These are phyloP conservation scores for Gadopsis bispinosus DNA, from an alignment of 2,797 vertebrate species.

Conservation along the genomic window DNA sequence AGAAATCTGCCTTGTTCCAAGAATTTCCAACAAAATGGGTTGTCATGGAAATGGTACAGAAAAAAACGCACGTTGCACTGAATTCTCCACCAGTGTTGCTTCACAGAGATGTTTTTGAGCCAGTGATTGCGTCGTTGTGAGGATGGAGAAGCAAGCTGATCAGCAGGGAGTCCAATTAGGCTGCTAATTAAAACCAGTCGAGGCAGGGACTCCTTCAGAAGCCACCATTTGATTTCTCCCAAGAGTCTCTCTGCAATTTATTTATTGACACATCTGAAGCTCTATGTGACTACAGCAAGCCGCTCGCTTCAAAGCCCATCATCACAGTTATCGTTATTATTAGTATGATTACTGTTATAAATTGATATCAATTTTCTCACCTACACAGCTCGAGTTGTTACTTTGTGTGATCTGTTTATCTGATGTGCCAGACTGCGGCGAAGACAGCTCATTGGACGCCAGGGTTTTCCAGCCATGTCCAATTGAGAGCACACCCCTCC, in stretches of 20 bases:
- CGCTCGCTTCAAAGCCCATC: slow-evolving; percentile 1
- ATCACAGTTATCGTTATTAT: background rate
- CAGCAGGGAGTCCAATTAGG: slow-evolving; percentile 41
- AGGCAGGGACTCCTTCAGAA: slow-evolving; percentile 28
- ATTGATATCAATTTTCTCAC: background rate
- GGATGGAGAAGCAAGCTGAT: slow-evolving; percentile 25
- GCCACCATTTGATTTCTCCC: slow-evolving; percentile 18
- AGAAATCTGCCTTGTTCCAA: no score
- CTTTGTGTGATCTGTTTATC: background rate
- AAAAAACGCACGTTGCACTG: no score
- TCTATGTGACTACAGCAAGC: background rate
- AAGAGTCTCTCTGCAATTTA: slow-evolving; percentile 17
- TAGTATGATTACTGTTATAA: background rate
- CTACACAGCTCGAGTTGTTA: background rate
- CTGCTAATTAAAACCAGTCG: slow-evolving; percentile 43
- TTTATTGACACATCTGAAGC: slow-evolving; percentile 24
- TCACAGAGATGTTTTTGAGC: background rate
- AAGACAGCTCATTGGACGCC: background rate
- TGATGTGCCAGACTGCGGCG: background rate
- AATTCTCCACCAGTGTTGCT: background rate
- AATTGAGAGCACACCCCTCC: background rate
- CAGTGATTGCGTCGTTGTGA: slow-evolving; percentile 14
- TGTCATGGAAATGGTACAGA: no score
- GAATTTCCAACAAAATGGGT: no score
- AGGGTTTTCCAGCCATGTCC: background rate